Evolutionary conservation across 2,797 vertebrate genomes (phyloP).

Genomic region (Pitangus sulphuratus): DNA sequence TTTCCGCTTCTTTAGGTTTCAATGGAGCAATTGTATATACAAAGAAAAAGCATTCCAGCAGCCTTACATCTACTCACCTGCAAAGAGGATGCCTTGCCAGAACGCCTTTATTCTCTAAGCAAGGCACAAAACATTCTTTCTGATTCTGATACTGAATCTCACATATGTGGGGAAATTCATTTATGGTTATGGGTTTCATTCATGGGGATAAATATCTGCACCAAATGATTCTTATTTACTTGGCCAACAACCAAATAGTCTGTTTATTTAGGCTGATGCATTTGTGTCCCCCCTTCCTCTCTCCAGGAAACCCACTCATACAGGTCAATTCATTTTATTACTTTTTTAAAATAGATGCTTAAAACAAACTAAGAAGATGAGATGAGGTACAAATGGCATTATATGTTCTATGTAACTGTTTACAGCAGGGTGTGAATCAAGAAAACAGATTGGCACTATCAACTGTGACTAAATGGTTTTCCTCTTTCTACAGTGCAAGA

Average conservation of each 20-base stretch:
- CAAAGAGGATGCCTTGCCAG: neutral
- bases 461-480: neutral
- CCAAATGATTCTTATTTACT: neutral
- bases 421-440: neutral
- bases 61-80: neutral
- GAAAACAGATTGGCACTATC: neutral
- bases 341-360: neutral
- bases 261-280: neutral
- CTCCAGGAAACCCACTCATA: neutral
- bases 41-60: neutral
- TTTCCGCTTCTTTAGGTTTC: neutral
- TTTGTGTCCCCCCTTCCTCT: neutral
- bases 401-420: neutral
- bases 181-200: neutral
- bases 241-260: slow-evolving; percentile 21
- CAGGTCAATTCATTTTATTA: neutral
- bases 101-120: neutral
- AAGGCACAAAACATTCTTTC: neutral
- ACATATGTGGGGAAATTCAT: neutral
- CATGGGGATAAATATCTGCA: neutral
- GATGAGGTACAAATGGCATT: neutral
- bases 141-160: neutral
- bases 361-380: neutral
- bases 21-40: neutral
- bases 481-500: neutral